Base-by-base conservation (phyloP, 2,888 invertebrate genomes). In the Artemia sp. region DNA sequence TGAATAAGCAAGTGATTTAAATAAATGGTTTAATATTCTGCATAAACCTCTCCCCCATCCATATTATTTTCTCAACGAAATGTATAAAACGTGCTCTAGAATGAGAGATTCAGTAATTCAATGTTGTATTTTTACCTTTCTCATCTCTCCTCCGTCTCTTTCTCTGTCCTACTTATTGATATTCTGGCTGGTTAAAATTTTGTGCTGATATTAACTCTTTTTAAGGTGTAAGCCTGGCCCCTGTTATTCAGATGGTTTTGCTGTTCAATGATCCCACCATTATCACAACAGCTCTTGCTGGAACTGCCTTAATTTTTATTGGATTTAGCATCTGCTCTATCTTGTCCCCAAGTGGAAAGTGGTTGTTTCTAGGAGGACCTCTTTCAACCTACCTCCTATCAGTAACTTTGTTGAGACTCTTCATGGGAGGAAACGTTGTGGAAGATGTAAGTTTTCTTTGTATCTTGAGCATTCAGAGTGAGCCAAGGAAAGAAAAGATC, bases 281-380 rank as follows among this genome's bases (percentile, higher is more conserved):
- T 74, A 86, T 96, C 72, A 81, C 92, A 38, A 90, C 93, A 24
- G 92, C 94, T 19, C 83, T 96, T 72, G 78, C 92, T 74, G 89
- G 82, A 74, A 92, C 94, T 1, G 85, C 88, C 52, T 80, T 94
- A 67, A 88, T 96, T 70, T 97, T 97, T 80, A 86, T 89, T 14
- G 92, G 92, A 75, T 93, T 97, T 81, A 88, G 92, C 24, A 79
- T 93, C 75, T 87, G 92, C 69, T 86, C 96, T 6, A 83, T 97
- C 77, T 82, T 92, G 74, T 90, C 92, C 69, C 86, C 89, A 74
- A 85, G 90, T 73, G 91, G 95, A 73, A 86, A 87, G 77, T 95
- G 86, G 85, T 81, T 97, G 71, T 94, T 88, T 80, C 82, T 96
- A 68, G 95, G 95, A 73, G 94, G 92, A 74, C 85, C 88, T 71